Percentiles rank a stretch among this genome's conserved stretches.
Conservation (phyloP, 2,888 invertebrate genomes). For the Adelphocoris suturalis region DNA sequence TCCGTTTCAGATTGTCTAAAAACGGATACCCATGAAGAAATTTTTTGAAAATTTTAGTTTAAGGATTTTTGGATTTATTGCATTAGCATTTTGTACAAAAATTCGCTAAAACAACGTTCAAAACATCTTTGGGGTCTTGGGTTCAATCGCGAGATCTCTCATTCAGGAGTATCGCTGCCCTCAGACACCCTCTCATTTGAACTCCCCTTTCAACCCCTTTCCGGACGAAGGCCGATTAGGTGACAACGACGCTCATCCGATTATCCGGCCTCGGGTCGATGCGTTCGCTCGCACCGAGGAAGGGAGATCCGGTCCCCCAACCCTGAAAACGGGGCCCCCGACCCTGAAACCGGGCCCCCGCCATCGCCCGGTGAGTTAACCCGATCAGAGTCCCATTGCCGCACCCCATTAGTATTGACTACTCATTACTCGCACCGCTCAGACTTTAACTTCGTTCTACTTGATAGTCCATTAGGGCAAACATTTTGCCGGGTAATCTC, state of each 20-base stretch:
- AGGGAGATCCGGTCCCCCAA: background rate
- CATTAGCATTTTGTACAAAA: no score
- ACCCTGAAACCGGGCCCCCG: conserved; percentile 4
- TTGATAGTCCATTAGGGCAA: conserved; percentile 64
- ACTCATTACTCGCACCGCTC: conserved; percentile 65
- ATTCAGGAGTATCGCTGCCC: no score
- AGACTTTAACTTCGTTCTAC: conserved; percentile 56
- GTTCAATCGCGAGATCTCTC: no score
- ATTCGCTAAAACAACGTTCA: no score
- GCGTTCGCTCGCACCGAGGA: conserved; percentile 4
- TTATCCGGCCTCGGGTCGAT: conserved; percentile 31
- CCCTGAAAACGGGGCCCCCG: conserved; percentile 26
- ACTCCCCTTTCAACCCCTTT: conserved; percentile 8
- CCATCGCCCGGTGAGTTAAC: conserved; percentile 9
- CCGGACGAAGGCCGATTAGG: conserved; percentile 52
- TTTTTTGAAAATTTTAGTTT: no score
- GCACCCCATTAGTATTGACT: conserved; percentile 65
- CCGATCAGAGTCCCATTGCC: conserved; percentile 48
- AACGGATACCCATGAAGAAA: no score
- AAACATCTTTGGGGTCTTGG: no score
- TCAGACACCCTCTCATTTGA: background rate
- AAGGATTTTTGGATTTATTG: no score
- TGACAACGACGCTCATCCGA: conserved; percentile 48
- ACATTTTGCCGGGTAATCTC: conserved; percentile 53
- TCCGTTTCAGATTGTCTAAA: no score